Base-by-base conservation (phyloP, 1,140 invertebrate genomes). In the Dendrolimus punctatus region DNA sequence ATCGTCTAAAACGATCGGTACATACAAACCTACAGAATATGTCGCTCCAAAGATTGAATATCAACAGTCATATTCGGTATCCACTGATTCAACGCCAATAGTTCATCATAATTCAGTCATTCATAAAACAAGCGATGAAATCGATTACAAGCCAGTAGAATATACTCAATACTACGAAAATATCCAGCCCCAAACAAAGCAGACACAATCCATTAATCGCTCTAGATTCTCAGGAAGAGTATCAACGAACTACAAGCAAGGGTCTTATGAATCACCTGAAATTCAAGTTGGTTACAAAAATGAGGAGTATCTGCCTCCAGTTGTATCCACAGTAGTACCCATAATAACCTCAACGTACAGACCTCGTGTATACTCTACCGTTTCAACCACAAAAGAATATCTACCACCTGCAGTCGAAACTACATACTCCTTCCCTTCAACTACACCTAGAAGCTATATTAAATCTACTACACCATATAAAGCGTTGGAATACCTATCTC, bases 261-360 rank as follows among this genome's bases (percentile, higher is more conserved):
- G 58, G 10, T 58, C 52, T 38, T 78, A 82, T 37, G 63, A 83
- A 58, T 55, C 71, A 5, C 76, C 79, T 40, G 74, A 84, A 63
- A 73, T 82, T 50, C 76, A 84, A 63, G 73, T 70, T 44, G 72
- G 45, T 4, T 80, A 80, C 52, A 80, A 80, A 53, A 71, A 67
- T 42, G 76, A 81, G 60, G 80, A 82, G 55, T 86, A 86, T 53
- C 65, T 84, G 36, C 83, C 83, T 46, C 78, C 80, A 40, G 71
- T 72, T 5, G 70, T 70, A n/a, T 70, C 74, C 39, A 76, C 71
- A 23, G 62, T 50, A 8, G 63, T 60, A 39, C 73, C 78, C 7
- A 44, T 71, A 38, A 63, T 73, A 0, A 69, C 70, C n/a, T 64
- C 73, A n/a, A 79, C 78, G n/a, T 84, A 74, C 47, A 67, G 51